These are phyloP conservation scores for Oreochromis mossambicus DNA, from an alignment of 2,797 vertebrate genomes.

Conservation along the genomic window DNA sequence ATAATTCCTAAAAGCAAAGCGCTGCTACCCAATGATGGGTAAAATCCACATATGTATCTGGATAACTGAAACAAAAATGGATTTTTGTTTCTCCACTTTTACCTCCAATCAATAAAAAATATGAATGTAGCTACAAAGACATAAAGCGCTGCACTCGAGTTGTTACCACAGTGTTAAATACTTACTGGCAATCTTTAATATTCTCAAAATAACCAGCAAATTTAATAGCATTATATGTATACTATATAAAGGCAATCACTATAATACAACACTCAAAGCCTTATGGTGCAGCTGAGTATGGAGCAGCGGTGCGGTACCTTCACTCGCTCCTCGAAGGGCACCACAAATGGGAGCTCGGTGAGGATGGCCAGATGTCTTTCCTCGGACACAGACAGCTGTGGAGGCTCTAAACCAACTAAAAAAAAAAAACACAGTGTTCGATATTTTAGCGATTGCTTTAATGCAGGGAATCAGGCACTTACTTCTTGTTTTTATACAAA, in stretches of 20 bases:
- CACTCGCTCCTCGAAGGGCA: constrained; percentile 97
- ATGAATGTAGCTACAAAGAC: not conserved
- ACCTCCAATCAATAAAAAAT: not conserved
- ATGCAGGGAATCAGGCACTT: not conserved
- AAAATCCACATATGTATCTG: not conserved
- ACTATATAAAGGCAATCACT: not conserved
- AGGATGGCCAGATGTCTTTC: constrained; percentile 96
- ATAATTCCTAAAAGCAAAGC: not conserved
- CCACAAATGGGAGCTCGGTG: constrained; percentile 96
- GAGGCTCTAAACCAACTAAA: constrained; percentile 90
- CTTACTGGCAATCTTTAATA: not conserved
- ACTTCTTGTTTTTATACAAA: not conserved
- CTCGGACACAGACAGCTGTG: constrained; percentile 94
- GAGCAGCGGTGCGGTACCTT: constrained; percentile 78
- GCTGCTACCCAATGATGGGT: not conserved
- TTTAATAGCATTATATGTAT: not conserved
- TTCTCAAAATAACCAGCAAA: not conserved
- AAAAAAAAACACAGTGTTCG: not conserved
- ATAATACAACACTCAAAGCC: not conserved
- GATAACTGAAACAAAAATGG: not conserved
- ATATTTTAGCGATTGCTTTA: not conserved
- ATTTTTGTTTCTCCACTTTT: not conserved
- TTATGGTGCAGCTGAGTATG: not conserved
- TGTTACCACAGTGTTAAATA: not conserved
- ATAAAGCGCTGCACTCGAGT: not conserved